A percentile compares a stretch with the other conserved stretches of the same genome.
Conservation (phyloP, 1,140 invertebrate species). For the Stegodyphus mimosarum region DNA sequence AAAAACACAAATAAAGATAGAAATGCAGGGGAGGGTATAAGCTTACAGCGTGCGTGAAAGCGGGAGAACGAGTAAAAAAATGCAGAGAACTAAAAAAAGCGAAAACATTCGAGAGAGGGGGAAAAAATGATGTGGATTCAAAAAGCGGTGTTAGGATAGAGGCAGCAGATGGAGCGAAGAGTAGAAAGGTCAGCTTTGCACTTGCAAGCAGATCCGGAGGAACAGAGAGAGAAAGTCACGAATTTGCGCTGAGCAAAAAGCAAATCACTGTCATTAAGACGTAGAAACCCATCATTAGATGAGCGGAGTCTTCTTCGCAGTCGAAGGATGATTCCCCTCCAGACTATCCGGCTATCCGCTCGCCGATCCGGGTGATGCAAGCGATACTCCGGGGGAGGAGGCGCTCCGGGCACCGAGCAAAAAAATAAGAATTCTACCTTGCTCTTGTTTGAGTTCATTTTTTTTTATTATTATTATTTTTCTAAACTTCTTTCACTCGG, state of each 20-base stretch:
- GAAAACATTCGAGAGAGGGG: conserved; percentile 39
- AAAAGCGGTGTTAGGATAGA: conserved; percentile 6
- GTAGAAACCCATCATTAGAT: conserved; percentile 51
- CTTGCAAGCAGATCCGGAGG: conserved; percentile 36
- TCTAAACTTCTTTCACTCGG: conserved; percentile 16
- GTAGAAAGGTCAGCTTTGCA: conserved; percentile 30
- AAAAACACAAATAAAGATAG: conserved; percentile 1
- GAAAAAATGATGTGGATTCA: not conserved
- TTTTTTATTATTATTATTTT: conserved; percentile 2
- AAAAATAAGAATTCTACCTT: not conserved
- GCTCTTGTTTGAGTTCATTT: not conserved
- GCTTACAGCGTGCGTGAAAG: not conserved
- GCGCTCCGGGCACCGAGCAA: not conserved
- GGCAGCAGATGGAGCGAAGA: conserved; percentile 1
- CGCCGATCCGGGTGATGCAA: conserved; percentile 43
- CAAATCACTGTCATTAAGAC: conserved; percentile 57
- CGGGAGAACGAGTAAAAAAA: not conserved
- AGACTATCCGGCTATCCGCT: not conserved
- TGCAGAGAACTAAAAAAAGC: conserved; percentile 32
- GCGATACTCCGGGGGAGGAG: conserved; percentile 24
- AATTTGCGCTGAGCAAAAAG: conserved; percentile 31
- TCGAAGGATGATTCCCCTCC: too few relatives aligned
- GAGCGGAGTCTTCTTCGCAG: not conserved
- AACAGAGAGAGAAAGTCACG: conserved; percentile 44
- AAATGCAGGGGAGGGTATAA: not conserved